Conservation (phyloP, 2,888 invertebrate species). For the Aphidoletes aphidimyza region DNA sequence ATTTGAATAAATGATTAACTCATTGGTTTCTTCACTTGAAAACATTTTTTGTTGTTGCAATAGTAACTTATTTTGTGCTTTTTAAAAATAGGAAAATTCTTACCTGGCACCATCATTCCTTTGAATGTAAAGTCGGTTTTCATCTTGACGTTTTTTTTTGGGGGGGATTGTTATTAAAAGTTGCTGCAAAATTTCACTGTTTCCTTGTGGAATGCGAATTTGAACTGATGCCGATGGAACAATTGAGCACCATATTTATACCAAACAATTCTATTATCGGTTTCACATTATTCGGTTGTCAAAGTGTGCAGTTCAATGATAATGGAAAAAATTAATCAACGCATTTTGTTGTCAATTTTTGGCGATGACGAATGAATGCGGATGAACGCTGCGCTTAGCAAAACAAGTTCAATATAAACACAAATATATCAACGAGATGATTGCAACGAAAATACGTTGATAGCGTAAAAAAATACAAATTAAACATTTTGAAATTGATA, state of each 20-base stretch:
- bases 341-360: neutral
- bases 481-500: too few species aligned
- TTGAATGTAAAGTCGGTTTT: conserved; percentile 4
- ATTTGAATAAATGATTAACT: neutral
- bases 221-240: neutral
- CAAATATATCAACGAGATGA: too few species aligned
- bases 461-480: too few species aligned
- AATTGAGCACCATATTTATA: neutral
- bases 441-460: too few species aligned
- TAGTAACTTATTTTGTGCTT: neutral
- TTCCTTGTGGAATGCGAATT: neutral
- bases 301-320: neutral
- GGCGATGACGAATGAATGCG: neutral
- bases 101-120: conserved; percentile 37
- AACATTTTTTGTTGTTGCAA: neutral
- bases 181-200: too few species aligned
- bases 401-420: too few species aligned
- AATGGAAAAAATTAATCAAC: neutral
- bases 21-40: neutral
- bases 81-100: neutral
- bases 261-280: neutral
- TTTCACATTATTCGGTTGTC: too few species aligned
- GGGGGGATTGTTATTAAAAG: neutral
- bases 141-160: neutral
- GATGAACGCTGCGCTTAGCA: too few species aligned